phyloP scores from a whole-genome alignment of 2,797 vertebrate genomes.

The Phylloscopus collybita region DNA sequence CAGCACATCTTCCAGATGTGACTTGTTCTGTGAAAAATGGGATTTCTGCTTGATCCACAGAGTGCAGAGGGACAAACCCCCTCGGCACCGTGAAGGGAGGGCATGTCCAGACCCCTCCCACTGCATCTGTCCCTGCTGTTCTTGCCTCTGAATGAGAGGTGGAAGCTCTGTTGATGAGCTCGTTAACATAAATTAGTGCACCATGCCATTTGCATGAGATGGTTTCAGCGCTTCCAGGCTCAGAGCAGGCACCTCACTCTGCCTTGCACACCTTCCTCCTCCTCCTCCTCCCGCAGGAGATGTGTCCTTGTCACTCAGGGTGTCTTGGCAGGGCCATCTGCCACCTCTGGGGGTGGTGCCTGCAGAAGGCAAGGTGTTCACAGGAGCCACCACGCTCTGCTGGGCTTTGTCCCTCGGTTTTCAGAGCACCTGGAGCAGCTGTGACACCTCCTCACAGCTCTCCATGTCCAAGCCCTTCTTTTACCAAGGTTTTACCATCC shows the following conservation, averaged over 20 bases:
- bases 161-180: background rate
- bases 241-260: fast-evolving
- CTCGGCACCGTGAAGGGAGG: background rate
- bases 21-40: background rate
- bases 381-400: background rate
- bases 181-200: background rate
- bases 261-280: background rate
- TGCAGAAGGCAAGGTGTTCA: background rate
- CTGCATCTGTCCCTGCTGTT: background rate
- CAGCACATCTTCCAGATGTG: background rate
- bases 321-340: background rate
- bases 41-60: background rate
- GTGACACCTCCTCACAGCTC: background rate
- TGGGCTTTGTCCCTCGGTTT: background rate
- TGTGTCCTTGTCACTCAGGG: background rate
- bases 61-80: fast-evolving
- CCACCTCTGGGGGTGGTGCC: background rate
- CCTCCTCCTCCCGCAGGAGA: background rate
- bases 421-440: background rate
- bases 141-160: background rate
- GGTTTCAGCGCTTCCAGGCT: fast-evolving
- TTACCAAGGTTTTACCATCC: background rate
- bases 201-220: background rate
- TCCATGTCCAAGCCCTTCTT: background rate
- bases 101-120: fast-evolving